Conservation (phyloP, 1,140 invertebrate genomes). For the Cydia fagiglandana region DNA sequence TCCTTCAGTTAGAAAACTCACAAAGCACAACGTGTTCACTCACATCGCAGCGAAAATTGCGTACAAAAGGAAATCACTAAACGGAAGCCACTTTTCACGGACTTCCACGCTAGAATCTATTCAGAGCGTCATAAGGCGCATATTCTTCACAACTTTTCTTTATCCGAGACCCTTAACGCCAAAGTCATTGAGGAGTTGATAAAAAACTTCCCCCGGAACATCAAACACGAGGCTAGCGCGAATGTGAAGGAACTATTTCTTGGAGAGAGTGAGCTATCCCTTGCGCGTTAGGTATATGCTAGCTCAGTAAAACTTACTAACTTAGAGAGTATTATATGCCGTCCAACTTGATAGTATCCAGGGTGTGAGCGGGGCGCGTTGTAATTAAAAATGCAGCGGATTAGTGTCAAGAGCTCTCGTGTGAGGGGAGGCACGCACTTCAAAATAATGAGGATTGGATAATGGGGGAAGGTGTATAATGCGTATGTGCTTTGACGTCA, state of each 20-base stretch:
- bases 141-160: not conserved
- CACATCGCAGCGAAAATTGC: not conserved
- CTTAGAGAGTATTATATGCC: not conserved
- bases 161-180: not conserved
- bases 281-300: slow-evolving; percentile 8
- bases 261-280: not conserved
- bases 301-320: not conserved
- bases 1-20: not conserved
- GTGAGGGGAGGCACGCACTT: slow-evolving; percentile 38
- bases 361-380: not conserved
- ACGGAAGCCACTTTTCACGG: not conserved
- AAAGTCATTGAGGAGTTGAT: slow-evolving; percentile 10
- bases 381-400: slow-evolving; percentile 32
- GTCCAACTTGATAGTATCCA: not conserved
- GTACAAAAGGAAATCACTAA: slow-evolving; percentile 4
- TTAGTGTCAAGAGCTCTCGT: slow-evolving; percentile 31
- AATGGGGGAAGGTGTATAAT: slow-evolving; percentile 30
- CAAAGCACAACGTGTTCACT: not conserved
- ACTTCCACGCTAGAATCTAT: slow-evolving; percentile 1
- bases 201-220: slow-evolving; percentile 19
- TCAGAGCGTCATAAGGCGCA: slow-evolving; percentile 3
- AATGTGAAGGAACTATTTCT: not conserved
- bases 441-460: slow-evolving; percentile 41
- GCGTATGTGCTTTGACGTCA: slow-evolving; percentile 26
- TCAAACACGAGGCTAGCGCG: not conserved